These are phyloP conservation scores for Cryptocephalus moraei DNA, from an alignment of 2,888 invertebrate species.

Conservation along the genomic window DNA sequence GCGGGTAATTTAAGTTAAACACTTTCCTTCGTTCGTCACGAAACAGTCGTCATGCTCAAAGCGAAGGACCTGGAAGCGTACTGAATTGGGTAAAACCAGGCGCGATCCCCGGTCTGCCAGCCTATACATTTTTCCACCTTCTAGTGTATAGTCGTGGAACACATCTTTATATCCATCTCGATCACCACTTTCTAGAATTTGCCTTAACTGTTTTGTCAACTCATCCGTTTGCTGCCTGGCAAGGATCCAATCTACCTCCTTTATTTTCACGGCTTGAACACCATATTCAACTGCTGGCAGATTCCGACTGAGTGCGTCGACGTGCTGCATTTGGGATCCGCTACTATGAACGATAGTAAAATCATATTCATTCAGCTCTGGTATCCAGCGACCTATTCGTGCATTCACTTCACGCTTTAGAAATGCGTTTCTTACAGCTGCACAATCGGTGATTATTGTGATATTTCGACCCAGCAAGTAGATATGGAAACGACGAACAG, in stretches of 20 bases:
- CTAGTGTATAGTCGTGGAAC: too few species aligned
- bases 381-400: constrained; percentile 7
- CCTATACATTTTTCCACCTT: too few species aligned
- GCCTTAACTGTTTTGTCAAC: not conserved
- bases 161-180: too few species aligned
- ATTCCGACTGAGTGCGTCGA: constrained; percentile 9
- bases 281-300: not conserved
- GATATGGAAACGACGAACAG: not conserved
- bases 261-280: not conserved
- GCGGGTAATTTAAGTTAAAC: too few species aligned
- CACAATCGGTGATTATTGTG: constrained; percentile 2
- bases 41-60: too few species aligned
- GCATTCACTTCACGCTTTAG: constrained; percentile 1
- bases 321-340: constrained; percentile 4
- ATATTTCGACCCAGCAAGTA: constrained; percentile 1
- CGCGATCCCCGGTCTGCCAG: too few species aligned
- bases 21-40: too few species aligned
- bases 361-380: constrained; percentile 4
- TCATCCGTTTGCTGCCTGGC: not conserved
- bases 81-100: too few species aligned
- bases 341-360: constrained; percentile 4
- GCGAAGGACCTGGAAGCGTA: too few species aligned
- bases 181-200: too few species aligned
- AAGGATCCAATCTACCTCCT: not conserved
- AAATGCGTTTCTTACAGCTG: constrained; percentile 1